Evolutionary conservation across 2,888 invertebrate genomes (phyloP).

Genomic region (Spisula solida): DNA sequence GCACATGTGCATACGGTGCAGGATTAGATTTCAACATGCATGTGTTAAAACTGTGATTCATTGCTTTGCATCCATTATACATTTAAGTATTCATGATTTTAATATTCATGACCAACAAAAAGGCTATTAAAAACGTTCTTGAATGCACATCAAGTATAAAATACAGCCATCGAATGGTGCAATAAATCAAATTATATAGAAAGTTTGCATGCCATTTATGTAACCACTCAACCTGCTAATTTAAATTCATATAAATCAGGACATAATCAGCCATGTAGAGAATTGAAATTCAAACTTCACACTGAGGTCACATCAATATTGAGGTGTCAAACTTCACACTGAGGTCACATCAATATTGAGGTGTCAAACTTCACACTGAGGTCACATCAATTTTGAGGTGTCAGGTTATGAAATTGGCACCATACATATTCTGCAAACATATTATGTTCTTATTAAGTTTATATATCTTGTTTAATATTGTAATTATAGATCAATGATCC

Average conservation of each 20-base stretch:
- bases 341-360: too few species aligned
- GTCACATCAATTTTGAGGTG: too few species aligned
- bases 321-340: too few species aligned
- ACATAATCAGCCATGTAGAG: neutral
- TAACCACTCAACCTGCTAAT: neutral
- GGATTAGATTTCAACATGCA: constrained; percentile 7
- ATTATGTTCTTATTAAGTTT: too few species aligned
- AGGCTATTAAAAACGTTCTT: neutral
- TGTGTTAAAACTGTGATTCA: neutral
- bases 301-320: too few species aligned
- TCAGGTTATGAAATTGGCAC: too few species aligned
- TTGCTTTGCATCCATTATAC: neutral
- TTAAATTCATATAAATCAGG: neutral
- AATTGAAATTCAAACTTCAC: too few species aligned
- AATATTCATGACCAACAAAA: constrained; percentile 20
- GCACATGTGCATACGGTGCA: constrained; percentile 10
- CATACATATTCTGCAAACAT: too few species aligned
- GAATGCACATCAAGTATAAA: neutral
- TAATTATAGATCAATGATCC: too few species aligned
- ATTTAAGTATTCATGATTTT: constrained; percentile 1
- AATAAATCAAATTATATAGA: neutral
- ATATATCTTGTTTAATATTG: too few species aligned
- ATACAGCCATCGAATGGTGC: neutral
- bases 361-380: too few species aligned
- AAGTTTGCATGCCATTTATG: neutral